Base-by-base conservation (phyloP, 2,888 invertebrate species). In the Acronicta alni region DNA sequence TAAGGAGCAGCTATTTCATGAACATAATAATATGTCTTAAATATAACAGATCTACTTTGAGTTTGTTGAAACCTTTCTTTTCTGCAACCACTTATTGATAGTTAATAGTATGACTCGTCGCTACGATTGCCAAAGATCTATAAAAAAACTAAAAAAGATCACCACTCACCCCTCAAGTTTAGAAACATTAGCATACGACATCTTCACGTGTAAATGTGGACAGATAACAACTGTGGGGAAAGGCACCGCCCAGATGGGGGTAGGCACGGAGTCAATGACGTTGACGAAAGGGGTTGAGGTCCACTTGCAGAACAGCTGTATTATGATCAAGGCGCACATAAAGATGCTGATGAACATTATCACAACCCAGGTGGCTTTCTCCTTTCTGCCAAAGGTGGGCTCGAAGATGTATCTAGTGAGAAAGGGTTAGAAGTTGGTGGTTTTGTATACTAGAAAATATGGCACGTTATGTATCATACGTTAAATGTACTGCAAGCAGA, bases 191-290 rank as follows among this genome's bases (percentile, higher is more conserved):
- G 81, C 80, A 68, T 82, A 87, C 0, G 92, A 90, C 54, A 83
- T 63, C 67, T 93, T 91, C 0, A 94, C 84, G 48, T 92, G 91
- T 12, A 92, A 61, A 69, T 93, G 93, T 2, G 94, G 94, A 53
- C 94, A 94, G 3, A 94, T 65, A 0, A 93, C 91, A 1, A 94
- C 93, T 0, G 87, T 91, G 0, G 94, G 94, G 58, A 94, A 94
- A 0, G 94, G 94, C 0, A 94, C 88, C 0, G 93, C 91, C 91
- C 93, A 94, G 8, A 94, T 87, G 0, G 94, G 94, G 0, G 94
- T 90, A 0, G 92, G 92, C 35, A 90, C 68, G 0, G 93, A 92
- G 70, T 94, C 94, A 15, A 94, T 91, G 9, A 94, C 93, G 56
- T 94, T 92, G 44, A 92, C 93, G 67, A 94, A 94, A 0, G 94